Base-by-base conservation (phyloP, 2,113 vertebrate genomes). In the Papio anubis region DNA sequence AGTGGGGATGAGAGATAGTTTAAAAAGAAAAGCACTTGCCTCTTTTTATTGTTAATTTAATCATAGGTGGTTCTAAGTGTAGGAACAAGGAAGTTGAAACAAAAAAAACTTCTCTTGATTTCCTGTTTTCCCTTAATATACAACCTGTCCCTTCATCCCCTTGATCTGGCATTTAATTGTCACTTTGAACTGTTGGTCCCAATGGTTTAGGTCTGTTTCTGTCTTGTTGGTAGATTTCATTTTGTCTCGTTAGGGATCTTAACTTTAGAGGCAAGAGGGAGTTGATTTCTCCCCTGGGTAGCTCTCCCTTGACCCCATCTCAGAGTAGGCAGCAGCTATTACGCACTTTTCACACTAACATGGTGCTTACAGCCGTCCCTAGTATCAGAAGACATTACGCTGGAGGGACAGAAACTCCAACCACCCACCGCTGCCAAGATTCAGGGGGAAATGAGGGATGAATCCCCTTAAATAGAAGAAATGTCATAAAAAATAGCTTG, bases 31-130 rank as follows among this genome's bases (percentile, higher is more conserved):
- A 75, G 8, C 0, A 11, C 13, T 85, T 78, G 14, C 14, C 10
- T 78, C n/a, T 79, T 85, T 80, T 90, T 76, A 11, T 21, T 83
- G 14, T 83, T 78, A 76, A 52, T 90, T 97, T 80, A 76, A 59
- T 92, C 23, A 21, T n/a, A 61, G 16, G 17, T 96, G 35, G 30
- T 72, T 94, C 27, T 76, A 70, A 78, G 30, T 45, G 8, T 85
- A 88, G 40, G 45, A 85, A 72, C 35, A 90, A 57, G 55, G 50
- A 87, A 1, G 3, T 40, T 93, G 40, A 43, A 89, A 55, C 2
- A 79, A 87, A 84, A 84, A 84, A 88, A 55, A 18, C 1, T n/a
- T 85, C 30, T 97, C n/a, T 83, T 93, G 43, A 30, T 70, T 88
- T 88, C 21, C 12, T 32, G 11, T 43, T 94, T 95, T 55, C 30